These are phyloP conservation scores for Tribolium madens DNA, from an alignment of 1,140 invertebrate species.

Conservation along the genomic window DNA sequence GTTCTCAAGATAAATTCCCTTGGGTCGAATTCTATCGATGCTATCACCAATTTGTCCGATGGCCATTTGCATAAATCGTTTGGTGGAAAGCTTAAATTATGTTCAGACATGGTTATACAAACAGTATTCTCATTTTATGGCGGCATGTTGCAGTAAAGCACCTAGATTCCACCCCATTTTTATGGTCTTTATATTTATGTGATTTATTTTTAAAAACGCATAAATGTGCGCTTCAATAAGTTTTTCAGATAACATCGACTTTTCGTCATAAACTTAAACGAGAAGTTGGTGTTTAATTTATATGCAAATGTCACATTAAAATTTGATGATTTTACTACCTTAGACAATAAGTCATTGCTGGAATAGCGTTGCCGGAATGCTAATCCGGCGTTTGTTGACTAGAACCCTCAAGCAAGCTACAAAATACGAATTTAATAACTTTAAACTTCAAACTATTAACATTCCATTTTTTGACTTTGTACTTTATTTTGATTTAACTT, in stretches of 20 bases:
- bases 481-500: too few relatives aligned
- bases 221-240: slow-evolving; percentile 14
- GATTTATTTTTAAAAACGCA: slow-evolving; percentile 23
- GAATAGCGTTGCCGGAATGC: slow-evolving; percentile 23
- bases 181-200: slow-evolving; percentile 4
- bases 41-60: slow-evolving; percentile 51
- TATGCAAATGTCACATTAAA: slow-evolving; percentile 51
- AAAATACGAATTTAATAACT: background rate
- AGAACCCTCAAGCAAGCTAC: background rate
- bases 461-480: too few relatives aligned
- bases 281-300: slow-evolving; percentile 43
- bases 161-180: too few relatives aligned
- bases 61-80: slow-evolving; percentile 49
- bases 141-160: slow-evolving; percentile 4
- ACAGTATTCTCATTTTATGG: slow-evolving; percentile 23
- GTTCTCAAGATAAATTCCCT: slow-evolving; percentile 50
- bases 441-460: too few relatives aligned
- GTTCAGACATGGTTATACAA: slow-evolving; percentile 39
- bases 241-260: slow-evolving; percentile 1
- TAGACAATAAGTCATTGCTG: slow-evolving; percentile 42
- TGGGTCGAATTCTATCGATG: slow-evolving; percentile 51
- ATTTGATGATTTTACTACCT: slow-evolving; percentile 48
- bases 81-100: slow-evolving; percentile 42
- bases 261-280: background rate
- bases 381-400: slow-evolving; percentile 19